A percentile compares a stretch with the other conserved stretches of the same genome.
Evolutionary conservation across 2,888 invertebrate genomes (phyloP).

Genomic region (Agriopis leucophaearia): DNA sequence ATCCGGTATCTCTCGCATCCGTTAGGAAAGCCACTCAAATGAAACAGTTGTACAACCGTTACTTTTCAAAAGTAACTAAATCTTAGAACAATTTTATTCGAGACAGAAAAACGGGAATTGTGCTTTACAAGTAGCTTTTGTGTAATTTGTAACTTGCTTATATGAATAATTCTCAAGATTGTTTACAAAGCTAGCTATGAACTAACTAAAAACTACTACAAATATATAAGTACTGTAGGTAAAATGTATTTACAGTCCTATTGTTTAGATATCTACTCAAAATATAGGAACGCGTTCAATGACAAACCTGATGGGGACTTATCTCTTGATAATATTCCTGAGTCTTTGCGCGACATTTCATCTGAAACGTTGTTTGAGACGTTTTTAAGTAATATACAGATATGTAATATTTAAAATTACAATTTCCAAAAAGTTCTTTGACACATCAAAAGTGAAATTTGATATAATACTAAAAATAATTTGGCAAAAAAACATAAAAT

Average conservation of each 20-base stretch:
- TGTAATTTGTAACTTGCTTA: neutral
- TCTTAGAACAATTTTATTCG: neutral
- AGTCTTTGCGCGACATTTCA: conserved; percentile 74
- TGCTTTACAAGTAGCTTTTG: conserved; percentile 24
- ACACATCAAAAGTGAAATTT: too few species aligned
- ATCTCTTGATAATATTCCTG: conserved; percentile 79
- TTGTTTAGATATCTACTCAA: conserved; percentile 29
- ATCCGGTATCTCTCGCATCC: too few species aligned
- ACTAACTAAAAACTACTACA: conserved; percentile 30
- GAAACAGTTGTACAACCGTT: too few species aligned
- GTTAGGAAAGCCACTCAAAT: too few species aligned
- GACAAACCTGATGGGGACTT: conserved; percentile 74
- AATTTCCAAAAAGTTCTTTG: too few species aligned
- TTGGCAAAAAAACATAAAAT: too few species aligned
- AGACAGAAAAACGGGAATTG: conserved; percentile 17
- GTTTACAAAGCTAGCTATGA: conserved; percentile 43
- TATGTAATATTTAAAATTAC: too few species aligned
- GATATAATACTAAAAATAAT: too few species aligned
- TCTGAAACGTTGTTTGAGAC: conserved; percentile 67
- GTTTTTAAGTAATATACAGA: conserved; percentile 39
- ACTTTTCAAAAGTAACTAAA: too few species aligned
- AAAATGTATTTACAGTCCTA: conserved; percentile 4
- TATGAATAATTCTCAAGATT: neutral
- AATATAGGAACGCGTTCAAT: conserved; percentile 37
- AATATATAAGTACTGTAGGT: neutral